phyloP scores from a whole-genome alignment of 2,113 vertebrate genomes.

The Fregetta grallaria region DNA sequence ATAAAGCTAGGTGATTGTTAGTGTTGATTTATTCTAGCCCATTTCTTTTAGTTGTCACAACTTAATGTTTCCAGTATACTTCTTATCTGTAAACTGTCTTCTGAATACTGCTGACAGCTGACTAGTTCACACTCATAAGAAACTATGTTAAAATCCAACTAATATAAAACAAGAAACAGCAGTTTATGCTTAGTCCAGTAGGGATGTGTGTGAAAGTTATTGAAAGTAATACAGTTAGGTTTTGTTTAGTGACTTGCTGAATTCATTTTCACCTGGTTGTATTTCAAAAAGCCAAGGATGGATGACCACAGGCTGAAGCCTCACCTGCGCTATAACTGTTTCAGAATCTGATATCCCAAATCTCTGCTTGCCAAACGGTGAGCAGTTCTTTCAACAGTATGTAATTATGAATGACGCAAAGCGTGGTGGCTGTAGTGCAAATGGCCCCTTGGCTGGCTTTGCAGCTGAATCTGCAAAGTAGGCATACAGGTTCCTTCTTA shows the following conservation, averaged over 20 bases:
- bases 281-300: neutral
- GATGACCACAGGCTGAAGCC: neutral
- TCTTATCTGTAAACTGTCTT: neutral
- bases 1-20: neutral
- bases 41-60: neutral
- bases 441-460: neutral
- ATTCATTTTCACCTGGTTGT: neutral
- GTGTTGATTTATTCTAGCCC: neutral
- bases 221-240: neutral
- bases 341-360: neutral
- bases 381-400: neutral
- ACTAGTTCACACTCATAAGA: neutral
- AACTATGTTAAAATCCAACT: neutral
- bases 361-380: neutral
- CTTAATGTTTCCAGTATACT: neutral
- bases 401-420: neutral
- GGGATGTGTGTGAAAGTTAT: fast-evolving
- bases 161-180: neutral
- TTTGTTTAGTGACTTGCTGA: neutral
- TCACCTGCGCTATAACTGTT: neutral
- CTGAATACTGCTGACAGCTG: neutral
- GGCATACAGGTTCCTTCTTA: neutral
- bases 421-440: neutral
- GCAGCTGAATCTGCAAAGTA: neutral
- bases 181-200: neutral